Evolutionary conservation across 2,888 invertebrate species (phyloP).

Genomic region (Gastracanthus pulcherrimus): DNA sequence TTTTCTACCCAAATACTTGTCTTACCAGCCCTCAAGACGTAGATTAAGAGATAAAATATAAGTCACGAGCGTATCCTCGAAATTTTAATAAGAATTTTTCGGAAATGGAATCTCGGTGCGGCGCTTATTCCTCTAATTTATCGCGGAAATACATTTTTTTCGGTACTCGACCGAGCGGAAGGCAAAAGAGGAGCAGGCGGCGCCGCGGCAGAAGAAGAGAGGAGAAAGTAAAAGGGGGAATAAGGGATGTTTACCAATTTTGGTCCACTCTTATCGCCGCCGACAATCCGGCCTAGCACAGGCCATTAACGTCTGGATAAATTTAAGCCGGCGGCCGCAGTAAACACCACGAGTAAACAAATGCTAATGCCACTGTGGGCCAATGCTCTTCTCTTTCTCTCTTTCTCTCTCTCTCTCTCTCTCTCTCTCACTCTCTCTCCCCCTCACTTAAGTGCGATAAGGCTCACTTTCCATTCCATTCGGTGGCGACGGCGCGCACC

Average conservation of each 20-base stretch:
- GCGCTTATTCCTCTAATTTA: background rate
- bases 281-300: conserved; percentile 59
- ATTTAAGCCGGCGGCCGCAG: conserved; percentile 62
- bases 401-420: conserved; percentile 2
- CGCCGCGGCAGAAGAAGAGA: background rate
- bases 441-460: conserved; percentile 57
- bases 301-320: conserved; percentile 62
- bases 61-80: background rate
- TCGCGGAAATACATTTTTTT: background rate
- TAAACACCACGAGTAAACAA: conserved; percentile 65
- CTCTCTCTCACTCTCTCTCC: conserved; percentile 3
- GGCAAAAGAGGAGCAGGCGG: background rate
- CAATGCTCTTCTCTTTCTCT: background rate
- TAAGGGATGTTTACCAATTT: conserved; percentile 63
- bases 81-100: conserved; percentile 3
- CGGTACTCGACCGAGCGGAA: too few species aligned
- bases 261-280: conserved; percentile 62
- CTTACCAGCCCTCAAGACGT: too few species aligned
- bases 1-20: too few species aligned
- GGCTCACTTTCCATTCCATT: conserved; percentile 60
- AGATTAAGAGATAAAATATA: background rate
- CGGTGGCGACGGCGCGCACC: conserved; percentile 44
- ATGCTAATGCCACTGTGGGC: conserved; percentile 62
- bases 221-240: conserved; percentile 27
- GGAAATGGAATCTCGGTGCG: background rate